phyloP scores from a whole-genome alignment of 2,888 invertebrate genomes.

The Sarcophaga subvicina region DNA sequence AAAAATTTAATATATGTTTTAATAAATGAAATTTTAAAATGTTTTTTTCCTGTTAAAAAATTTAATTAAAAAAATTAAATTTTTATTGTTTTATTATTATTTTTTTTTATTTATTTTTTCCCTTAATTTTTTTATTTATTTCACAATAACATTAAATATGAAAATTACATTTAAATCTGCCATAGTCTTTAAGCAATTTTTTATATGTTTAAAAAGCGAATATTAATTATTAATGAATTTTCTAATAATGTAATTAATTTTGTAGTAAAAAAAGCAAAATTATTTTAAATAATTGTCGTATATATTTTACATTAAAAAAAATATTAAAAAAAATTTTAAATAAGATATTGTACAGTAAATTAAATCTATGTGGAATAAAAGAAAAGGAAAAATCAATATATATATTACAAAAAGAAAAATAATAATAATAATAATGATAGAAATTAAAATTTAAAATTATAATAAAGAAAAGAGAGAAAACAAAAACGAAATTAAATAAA shows the following conservation, averaged over 20 bases:
- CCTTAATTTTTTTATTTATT: too few relatives aligned
- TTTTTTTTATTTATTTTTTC: too few relatives aligned
- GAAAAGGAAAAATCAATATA: conserved; percentile 9
- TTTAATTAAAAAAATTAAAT: too few relatives aligned
- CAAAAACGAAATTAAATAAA: neutral
- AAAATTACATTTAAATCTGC: conserved; percentile 52
- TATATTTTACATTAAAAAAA: conserved; percentile 16
- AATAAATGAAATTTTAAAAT: too few relatives aligned
- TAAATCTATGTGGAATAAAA: conserved; percentile 16
- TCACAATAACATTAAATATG: too few relatives aligned
- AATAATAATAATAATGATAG: conserved; percentile 8
- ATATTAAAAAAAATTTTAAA: conserved; percentile 8
- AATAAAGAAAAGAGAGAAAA: conserved; percentile 1
- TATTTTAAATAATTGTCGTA: conserved; percentile 32
- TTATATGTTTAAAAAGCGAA: conserved; percentile 79
- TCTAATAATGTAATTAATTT: neutral
- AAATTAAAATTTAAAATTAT: conserved; percentile 41
- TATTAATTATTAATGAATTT: conserved; percentile 49
- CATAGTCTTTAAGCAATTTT: conserved; percentile 74
- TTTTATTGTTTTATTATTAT: too few relatives aligned
- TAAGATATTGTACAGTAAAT: conserved; percentile 43
- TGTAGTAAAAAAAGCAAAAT: neutral
- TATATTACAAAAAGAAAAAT: neutral
- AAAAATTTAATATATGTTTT: too few relatives aligned
- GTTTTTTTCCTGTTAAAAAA: too few relatives aligned